phyloP scores from a whole-genome alignment of 2,797 vertebrate genomes.

The Propithecus perrieri region DNA sequence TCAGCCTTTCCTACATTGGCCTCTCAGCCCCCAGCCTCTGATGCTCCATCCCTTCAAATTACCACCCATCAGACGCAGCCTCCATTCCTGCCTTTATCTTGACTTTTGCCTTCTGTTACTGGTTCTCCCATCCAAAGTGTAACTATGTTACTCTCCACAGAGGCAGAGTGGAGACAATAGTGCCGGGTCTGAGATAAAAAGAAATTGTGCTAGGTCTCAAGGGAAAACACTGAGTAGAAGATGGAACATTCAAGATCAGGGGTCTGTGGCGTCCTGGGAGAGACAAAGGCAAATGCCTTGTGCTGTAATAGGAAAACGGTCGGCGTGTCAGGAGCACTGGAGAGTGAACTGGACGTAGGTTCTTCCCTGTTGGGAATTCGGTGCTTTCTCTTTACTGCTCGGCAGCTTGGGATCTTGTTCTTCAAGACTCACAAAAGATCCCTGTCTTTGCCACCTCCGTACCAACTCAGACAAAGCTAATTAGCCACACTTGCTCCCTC shows the following conservation, averaged over 20 bases:
- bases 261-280: accelerated
- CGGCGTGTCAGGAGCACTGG: accelerated
- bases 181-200: neutral
- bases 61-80: neutral
- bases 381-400: neutral
- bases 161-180: too few species aligned
- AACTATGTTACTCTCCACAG: neutral
- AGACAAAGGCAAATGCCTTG: neutral
- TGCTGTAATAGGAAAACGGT: accelerated
- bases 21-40: neutral
- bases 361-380: neutral
- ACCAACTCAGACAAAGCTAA: neutral
- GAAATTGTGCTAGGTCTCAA: neutral
- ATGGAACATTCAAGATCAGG: neutral
- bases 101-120: neutral
- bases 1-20: neutral
- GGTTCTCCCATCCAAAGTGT: neutral
- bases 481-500: neutral
- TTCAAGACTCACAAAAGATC: neutral
- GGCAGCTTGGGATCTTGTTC: neutral
- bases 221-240: neutral
- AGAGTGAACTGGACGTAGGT: accelerated
- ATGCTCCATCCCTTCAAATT: neutral
- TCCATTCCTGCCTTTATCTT: accelerated
- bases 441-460: neutral